A percentile compares a stretch with the other conserved stretches of the same genome.
Evolutionary conservation across 2,113 vertebrate genomes (phyloP).

Genomic region (Pristiophorus japonicus): DNA sequence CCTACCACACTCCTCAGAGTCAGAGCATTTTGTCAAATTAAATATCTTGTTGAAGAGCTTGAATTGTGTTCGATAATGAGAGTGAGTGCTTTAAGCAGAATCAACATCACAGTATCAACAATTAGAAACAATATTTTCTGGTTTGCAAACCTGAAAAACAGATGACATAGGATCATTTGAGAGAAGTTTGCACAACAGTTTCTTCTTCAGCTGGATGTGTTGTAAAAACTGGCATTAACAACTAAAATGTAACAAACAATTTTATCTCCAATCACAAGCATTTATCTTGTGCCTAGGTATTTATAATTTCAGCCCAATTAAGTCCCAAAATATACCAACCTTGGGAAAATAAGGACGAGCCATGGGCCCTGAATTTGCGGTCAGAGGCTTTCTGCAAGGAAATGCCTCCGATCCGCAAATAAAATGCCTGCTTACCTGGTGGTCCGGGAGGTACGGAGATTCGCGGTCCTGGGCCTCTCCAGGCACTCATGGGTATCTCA

Average conservation of each 20-base stretch:
- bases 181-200: too few relatives aligned
- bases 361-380: too few relatives aligned
- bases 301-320: background rate
- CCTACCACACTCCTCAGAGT: background rate
- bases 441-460: too few relatives aligned
- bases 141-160: background rate
- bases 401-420: too few relatives aligned
- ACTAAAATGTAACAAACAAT: background rate
- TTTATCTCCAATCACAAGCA: background rate
- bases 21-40: background rate
- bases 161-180: background rate
- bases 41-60: background rate
- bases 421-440: too few relatives aligned
- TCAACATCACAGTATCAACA: background rate
- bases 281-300: background rate
- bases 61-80: background rate
- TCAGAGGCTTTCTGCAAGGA: too few relatives aligned
- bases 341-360: background rate
- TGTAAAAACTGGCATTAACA: too few relatives aligned
- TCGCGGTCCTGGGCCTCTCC: too few relatives aligned
- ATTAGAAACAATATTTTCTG: background rate
- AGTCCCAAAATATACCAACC: background rate
- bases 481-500: too few relatives aligned
- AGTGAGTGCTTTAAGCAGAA: background rate
- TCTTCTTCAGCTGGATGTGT: too few relatives aligned